A percentile compares a stretch with the other conserved stretches of the same genome.
phyloP scores from a whole-genome alignment of 2,888 invertebrate genomes.

The Sphinx pinastri region DNA sequence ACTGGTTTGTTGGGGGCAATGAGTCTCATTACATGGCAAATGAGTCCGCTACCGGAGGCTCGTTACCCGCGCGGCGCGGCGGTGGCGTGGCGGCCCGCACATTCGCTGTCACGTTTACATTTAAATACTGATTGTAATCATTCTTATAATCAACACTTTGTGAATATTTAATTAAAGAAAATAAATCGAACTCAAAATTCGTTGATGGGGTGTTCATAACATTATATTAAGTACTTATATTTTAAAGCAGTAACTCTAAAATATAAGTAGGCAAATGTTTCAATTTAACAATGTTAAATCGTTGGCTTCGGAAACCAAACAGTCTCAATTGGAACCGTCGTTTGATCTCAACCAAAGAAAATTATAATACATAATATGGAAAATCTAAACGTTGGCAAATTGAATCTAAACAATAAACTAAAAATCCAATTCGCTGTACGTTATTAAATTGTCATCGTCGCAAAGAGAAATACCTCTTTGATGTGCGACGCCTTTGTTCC shows the following conservation, averaged over 20 bases:
- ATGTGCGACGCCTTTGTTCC: constrained; percentile 70
- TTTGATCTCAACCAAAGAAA: too few species aligned
- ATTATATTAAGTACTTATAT: too few species aligned
- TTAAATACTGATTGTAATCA: constrained; percentile 27
- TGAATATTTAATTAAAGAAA: constrained; percentile 3
- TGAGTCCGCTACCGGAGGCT: constrained; percentile 46
- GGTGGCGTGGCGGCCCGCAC: neutral
- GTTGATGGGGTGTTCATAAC: neutral
- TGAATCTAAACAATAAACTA: constrained; percentile 57
- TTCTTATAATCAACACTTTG: neutral
- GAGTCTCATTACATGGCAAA: constrained; percentile 57
- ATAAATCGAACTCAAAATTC: neutral
- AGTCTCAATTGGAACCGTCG: constrained; percentile 34
- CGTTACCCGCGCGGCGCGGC: constrained; percentile 4
- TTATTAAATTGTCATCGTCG: constrained; percentile 64
- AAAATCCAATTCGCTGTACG: constrained; percentile 57
- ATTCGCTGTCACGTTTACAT: constrained; percentile 37
- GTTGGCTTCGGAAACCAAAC: neutral
- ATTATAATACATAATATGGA: constrained; percentile 35
- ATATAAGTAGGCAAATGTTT: too few species aligned
- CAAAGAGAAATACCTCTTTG: constrained; percentile 68
- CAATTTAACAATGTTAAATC: too few species aligned
- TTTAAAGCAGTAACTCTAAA: too few species aligned
- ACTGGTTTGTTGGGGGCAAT: constrained; percentile 60
- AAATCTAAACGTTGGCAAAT: constrained; percentile 50